These are phyloP conservation scores for Palythoa caribaeorum DNA, from an alignment of 92 coral and sea anemone species.

Conservation along the genomic window DNA sequence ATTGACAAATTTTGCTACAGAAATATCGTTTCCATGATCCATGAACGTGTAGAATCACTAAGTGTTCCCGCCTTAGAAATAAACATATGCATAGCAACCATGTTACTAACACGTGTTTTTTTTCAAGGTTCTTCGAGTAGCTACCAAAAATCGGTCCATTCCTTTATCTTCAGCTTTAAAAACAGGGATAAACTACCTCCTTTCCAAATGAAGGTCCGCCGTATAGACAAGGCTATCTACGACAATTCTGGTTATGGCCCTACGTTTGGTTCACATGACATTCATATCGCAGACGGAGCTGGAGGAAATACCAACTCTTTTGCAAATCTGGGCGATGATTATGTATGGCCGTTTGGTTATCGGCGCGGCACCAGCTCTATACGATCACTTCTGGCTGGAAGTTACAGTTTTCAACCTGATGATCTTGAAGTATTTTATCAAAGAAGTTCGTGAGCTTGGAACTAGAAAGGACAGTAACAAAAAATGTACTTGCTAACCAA, in stretches of 20 bases:
- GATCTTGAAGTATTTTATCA: slow-evolving; percentile 78
- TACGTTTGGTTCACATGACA: slow-evolving; percentile 20
- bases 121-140: not conserved
- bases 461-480: no score
- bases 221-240: slow-evolving; percentile 56
- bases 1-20: no score
- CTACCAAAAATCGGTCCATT: slow-evolving; percentile 60
- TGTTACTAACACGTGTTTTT: no score
- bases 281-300: not conserved
- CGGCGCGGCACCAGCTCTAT: slow-evolving; percentile 22
- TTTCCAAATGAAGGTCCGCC: slow-evolving; percentile 59
- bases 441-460: not conserved
- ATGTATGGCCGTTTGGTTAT: slow-evolving; percentile 57
- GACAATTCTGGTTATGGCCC: slow-evolving; percentile 58
- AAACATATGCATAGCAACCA: no score
- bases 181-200: slow-evolving; percentile 66
- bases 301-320: not conserved
- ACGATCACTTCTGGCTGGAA: slow-evolving; percentile 64
- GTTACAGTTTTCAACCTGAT: slow-evolving; percentile 63
- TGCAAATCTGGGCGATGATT: not conserved
- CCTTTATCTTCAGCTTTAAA: slow-evolving; percentile 17
- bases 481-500: no score
- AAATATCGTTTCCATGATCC: no score
- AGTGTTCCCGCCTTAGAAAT: no score
- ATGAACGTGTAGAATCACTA: no score